Conservation (phyloP, 2,888 invertebrate genomes). For the Urechis unicinctus region DNA sequence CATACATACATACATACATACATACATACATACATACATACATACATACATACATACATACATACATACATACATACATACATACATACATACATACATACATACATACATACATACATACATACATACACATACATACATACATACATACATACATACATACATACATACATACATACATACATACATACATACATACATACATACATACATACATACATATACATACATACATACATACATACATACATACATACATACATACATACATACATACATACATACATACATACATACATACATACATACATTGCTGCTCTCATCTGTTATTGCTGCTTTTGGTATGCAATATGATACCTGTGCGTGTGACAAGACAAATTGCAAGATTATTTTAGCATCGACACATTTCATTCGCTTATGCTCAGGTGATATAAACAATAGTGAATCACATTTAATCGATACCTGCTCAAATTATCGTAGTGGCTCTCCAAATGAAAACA, state of each 20-base stretch:
- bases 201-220: constrained; percentile 5
- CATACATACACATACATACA: neutral
- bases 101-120: neutral
- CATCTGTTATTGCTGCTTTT: too few relatives aligned
- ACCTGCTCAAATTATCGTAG: too few relatives aligned
- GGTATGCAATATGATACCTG: too few relatives aligned
- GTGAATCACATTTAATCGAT: too few relatives aligned
- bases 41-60: constrained; percentile 1
- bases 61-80: constrained; percentile 5
- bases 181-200: neutral
- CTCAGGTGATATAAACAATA: too few relatives aligned
- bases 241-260: constrained; percentile 8
- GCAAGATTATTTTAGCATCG: too few relatives aligned
- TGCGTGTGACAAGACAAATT: too few relatives aligned
- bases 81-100: constrained; percentile 1
- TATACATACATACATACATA: constrained; percentile 8
- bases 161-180: neutral
- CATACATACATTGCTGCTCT: constrained; percentile 3
- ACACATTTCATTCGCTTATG: too few relatives aligned
- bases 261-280: constrained; percentile 8
- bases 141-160: neutral
- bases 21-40: constrained; percentile 3
- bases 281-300: constrained; percentile 10
- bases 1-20: neutral
- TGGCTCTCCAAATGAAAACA: too few relatives aligned